phyloP scores from a whole-genome alignment of 2,113 vertebrate genomes.

The Microtus ochrogaster region DNA sequence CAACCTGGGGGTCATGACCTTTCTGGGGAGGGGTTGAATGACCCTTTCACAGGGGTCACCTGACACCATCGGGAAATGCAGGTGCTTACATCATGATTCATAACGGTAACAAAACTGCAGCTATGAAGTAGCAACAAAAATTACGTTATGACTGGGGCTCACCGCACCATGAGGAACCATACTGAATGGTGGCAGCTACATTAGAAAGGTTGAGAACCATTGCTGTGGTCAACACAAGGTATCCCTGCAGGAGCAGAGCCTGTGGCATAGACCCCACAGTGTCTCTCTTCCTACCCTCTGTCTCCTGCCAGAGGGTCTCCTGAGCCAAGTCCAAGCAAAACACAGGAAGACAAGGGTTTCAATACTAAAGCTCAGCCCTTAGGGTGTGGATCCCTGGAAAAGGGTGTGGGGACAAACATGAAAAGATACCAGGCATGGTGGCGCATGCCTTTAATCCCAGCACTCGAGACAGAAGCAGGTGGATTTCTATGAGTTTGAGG shows the following conservation, averaged over 20 bases:
- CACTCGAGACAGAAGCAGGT: not conserved
- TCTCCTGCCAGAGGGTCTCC: fast-evolving
- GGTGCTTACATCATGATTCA: not conserved
- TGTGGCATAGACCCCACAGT: fast-evolving
- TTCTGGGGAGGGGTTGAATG: too few species aligned
- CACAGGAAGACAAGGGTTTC: too few species aligned
- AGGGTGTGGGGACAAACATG: fast-evolving
- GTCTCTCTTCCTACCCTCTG: not conserved
- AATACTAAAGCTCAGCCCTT: not conserved
- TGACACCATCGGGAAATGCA: not conserved
- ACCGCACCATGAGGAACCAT: not conserved
- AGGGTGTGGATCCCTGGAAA: fast-evolving
- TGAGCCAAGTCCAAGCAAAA: not conserved
- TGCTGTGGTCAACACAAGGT: fast-evolving
- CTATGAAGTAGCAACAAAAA: not conserved
- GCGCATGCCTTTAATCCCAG: not conserved
- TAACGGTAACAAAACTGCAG: not conserved
- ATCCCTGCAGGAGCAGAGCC: too few species aligned
- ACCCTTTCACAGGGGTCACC: not conserved
- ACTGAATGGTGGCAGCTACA: too few species aligned
- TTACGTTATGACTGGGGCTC: not conserved
- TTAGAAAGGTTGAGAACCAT: not conserved
- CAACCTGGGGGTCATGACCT: not conserved
- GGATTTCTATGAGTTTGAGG: not conserved
- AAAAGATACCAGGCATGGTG: not conserved